Evolutionary conservation across 2,888 invertebrate species (phyloP).

Genomic region (Mesorhabditis belari): DNA sequence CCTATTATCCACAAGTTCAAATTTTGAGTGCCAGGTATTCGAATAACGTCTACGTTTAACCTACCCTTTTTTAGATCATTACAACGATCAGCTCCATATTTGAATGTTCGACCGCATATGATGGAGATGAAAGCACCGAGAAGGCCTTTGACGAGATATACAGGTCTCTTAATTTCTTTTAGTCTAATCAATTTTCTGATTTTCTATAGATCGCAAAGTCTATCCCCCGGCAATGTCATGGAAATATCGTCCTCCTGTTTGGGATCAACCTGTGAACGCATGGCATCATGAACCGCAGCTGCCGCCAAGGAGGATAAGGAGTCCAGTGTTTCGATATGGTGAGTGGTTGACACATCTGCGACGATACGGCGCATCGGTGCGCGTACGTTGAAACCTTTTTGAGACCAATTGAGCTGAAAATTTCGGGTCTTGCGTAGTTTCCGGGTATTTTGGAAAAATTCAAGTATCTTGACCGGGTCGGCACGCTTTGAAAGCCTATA

Average conservation of each 20-base stretch:
- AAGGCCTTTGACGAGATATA: neutral
- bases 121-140: neutral
- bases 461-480: too few species aligned
- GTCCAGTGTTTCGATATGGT: neutral
- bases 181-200: neutral
- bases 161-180: neutral
- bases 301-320: neutral
- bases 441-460: too few species aligned
- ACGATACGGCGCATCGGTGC: too few species aligned
- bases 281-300: neutral
- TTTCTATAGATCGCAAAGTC: neutral
- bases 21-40: neutral
- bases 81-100: neutral
- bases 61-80: neutral
- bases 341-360: too few species aligned
- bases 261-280: neutral
- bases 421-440: too few species aligned
- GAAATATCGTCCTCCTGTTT: neutral
- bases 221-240: neutral
- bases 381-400: too few species aligned
- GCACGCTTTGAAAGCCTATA: too few species aligned
- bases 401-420: too few species aligned
- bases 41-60: neutral
- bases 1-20: neutral
- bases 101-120: neutral